A percentile compares a stretch with the other conserved stretches of the same genome.
Evolutionary conservation across 2,113 vertebrate species (phyloP).

Genomic region (Steatornis caripensis): DNA sequence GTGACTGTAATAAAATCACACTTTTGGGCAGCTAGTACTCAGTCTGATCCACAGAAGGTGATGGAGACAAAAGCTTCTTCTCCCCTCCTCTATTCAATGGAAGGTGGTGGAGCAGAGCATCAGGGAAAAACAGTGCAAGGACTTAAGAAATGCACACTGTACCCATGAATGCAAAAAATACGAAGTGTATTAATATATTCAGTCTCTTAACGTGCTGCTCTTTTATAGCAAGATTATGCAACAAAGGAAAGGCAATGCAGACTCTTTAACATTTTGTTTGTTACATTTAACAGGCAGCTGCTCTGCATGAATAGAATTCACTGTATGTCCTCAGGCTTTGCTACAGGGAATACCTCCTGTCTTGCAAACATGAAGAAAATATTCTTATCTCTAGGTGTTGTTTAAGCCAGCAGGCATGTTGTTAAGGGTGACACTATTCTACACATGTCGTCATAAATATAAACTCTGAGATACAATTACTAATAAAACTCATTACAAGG

Average conservation of each 20-base stretch:
- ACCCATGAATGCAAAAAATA: not conserved
- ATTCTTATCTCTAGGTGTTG: not conserved
- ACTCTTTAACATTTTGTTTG: not conserved
- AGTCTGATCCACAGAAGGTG: not conserved
- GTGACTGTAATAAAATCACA: not conserved
- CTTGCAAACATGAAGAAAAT: not conserved
- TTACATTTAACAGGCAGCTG: not conserved
- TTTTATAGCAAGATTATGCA: not conserved
- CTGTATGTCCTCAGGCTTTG: not conserved
- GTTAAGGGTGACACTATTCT: not conserved
- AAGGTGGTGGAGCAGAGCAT: not conserved
- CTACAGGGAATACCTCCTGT: not conserved
- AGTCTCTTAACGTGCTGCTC: not conserved
- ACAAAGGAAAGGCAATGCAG: not conserved
- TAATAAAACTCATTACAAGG: not conserved
- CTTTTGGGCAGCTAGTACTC: not conserved
- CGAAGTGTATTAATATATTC: not conserved
- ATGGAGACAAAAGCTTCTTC: not conserved
- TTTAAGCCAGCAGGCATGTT: not conserved
- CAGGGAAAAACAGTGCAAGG: not conserved
- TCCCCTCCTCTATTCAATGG: not conserved
- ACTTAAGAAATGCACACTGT: not conserved
- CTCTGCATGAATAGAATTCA: not conserved
- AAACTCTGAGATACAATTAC: not conserved
- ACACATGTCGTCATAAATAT: not conserved